phyloP scores from a whole-genome alignment of 35 echinoderm and acorn worm species.

The Lytechinus pictus region DNA sequence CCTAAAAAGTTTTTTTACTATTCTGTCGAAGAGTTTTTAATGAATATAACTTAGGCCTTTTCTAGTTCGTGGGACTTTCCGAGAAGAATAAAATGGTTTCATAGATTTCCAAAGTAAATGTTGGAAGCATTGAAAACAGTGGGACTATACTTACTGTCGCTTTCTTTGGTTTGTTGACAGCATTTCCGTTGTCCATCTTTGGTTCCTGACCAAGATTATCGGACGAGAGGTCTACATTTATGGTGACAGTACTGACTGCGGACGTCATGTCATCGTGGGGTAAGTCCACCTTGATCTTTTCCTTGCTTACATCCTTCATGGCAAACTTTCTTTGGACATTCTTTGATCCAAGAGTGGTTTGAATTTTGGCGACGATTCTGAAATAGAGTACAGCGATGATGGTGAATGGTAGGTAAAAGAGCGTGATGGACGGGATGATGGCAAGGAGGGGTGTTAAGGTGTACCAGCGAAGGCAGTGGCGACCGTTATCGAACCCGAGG shows the following conservation, averaged over 20 bases:
- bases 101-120: background rate
- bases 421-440: background rate
- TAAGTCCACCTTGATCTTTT: background rate
- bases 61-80: too few species aligned
- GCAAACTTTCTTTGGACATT: conserved; percentile 13
- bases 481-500: background rate
- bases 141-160: background rate
- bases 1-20: too few species aligned
- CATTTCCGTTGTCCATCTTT: background rate
- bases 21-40: too few species aligned
- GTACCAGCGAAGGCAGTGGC: background rate
- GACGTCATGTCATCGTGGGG: background rate
- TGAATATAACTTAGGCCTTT: too few species aligned
- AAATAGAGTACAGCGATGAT: conserved; percentile 23
- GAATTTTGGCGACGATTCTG: conserved; percentile 24
- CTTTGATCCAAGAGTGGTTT: background rate
- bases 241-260: background rate
- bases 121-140: background rate
- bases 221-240: background rate
- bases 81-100: too few species aligned
- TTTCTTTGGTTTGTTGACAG: background rate
- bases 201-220: background rate
- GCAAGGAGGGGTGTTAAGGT: background rate
- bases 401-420: background rate
- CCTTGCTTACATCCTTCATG: background rate